phyloP scores from a whole-genome alignment of 2,113 vertebrate genomes.

The Lycaon pictus region DNA sequence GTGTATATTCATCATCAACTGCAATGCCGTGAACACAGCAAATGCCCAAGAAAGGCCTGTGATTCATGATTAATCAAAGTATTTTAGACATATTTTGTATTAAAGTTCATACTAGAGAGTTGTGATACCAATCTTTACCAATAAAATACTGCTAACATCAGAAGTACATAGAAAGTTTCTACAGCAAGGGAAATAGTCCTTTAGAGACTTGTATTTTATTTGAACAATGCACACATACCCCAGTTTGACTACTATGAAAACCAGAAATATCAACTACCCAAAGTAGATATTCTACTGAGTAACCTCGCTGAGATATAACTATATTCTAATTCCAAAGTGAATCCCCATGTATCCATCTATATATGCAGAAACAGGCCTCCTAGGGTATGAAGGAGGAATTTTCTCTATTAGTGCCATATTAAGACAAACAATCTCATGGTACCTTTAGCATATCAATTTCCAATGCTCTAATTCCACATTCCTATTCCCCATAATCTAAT shows the following conservation, averaged over 20 bases:
- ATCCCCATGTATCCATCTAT: neutral
- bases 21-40: neutral
- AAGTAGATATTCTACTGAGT: neutral
- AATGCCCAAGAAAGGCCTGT: neutral
- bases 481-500: neutral
- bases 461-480: neutral
- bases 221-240: neutral
- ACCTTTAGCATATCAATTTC: neutral
- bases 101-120: neutral
- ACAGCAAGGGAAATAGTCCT: neutral
- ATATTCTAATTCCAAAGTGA: neutral
- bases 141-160: neutral
- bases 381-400: neutral
- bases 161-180: neutral
- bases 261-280: neutral
- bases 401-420: neutral
- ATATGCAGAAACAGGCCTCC: neutral
- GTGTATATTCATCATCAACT: neutral
- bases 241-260: neutral
- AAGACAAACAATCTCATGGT: neutral
- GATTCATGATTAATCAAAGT: neutral
- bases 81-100: conserved; percentile 41
- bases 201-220: neutral
- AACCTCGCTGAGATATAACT: neutral
- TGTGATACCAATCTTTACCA: neutral